A percentile compares a stretch with the other conserved stretches of the same genome.
Evolutionary conservation across 2,888 invertebrate species (phyloP).

Genomic region (Cephus pulcher): DNA sequence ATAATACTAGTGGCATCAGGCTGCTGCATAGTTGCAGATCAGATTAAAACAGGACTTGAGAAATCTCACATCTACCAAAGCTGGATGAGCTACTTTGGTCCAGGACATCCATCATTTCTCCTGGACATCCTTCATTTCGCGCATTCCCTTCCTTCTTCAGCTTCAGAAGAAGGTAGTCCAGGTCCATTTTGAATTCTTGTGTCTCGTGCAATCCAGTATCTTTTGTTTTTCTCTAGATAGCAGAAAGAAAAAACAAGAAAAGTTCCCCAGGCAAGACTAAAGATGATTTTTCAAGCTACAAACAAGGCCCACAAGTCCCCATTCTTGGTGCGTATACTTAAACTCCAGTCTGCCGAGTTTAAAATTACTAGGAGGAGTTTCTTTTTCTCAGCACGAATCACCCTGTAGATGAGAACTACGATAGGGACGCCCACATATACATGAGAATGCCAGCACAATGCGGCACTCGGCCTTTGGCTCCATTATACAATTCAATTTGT

Average conservation of each 20-base stretch:
- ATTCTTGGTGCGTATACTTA: not conserved
- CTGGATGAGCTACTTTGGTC: not conserved
- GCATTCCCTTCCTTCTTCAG: slow-evolving; percentile 29
- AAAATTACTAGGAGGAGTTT: not conserved
- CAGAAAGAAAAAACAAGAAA: not conserved
- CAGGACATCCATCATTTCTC: slow-evolving; percentile 47
- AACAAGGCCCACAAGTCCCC: not conserved
- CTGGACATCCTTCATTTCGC: slow-evolving; percentile 51
- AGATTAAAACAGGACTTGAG: slow-evolving; percentile 44
- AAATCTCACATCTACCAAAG: slow-evolving; percentile 30
- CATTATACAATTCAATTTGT: slow-evolving; percentile 59
- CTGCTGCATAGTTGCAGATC: slow-evolving; percentile 37
- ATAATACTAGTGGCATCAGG: not conserved
- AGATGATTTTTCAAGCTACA: not conserved
- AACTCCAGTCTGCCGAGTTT: not conserved
- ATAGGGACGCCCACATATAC: slow-evolving; percentile 19
- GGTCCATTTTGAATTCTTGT: slow-evolving; percentile 11
- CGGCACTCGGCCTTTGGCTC: slow-evolving; percentile 19
- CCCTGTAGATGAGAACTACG: not conserved
- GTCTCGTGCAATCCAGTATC: not conserved
- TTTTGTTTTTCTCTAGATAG: slow-evolving; percentile 1
- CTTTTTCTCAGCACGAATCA: not conserved
- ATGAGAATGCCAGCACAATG: slow-evolving; percentile 27
- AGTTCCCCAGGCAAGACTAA: slow-evolving; percentile 10
- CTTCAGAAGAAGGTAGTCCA: not conserved